A percentile compares a stretch with the other conserved stretches of the same genome.
Evolutionary conservation across 1,140 invertebrate genomes (phyloP).

Genomic region (Chionoecetes opilio): DNA sequence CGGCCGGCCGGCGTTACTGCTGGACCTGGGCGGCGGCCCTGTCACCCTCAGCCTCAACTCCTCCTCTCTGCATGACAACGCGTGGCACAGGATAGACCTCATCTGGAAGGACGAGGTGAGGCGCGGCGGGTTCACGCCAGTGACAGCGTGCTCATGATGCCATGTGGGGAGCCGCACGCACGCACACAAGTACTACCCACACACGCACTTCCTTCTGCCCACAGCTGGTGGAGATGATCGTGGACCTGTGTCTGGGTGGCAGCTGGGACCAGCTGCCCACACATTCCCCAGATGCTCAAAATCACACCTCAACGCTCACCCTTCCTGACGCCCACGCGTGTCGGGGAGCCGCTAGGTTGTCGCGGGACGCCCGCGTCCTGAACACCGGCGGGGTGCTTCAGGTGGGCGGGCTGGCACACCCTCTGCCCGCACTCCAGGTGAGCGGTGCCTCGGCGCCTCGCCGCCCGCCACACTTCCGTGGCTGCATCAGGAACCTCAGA

Average conservation of each 20-base stretch:
- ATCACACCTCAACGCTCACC: background rate
- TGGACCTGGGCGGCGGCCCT: conserved; percentile 68
- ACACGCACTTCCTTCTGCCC: too few species aligned
- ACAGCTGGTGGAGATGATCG: conserved; percentile 76
- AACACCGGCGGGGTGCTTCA: conserved; percentile 59
- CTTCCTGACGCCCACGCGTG: conserved; percentile 60
- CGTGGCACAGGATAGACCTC: conserved; percentile 75
- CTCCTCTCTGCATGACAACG: conserved; percentile 61
- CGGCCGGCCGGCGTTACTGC: conserved; percentile 56
- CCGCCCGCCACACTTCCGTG: background rate
- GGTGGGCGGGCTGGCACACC: conserved; percentile 66
- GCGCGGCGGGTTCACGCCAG: background rate
- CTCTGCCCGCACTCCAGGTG: background rate
- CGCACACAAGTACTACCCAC: too few species aligned
- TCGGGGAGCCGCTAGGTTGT: conserved; percentile 61
- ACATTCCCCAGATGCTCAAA: background rate
- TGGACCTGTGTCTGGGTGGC: conserved; percentile 70
- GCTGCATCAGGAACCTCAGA: conserved; percentile 61
- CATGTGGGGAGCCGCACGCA: too few species aligned
- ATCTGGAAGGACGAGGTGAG: conserved; percentile 76
- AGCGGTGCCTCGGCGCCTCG: background rate
- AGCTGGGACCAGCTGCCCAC: conserved; percentile 46
- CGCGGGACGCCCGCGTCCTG: conserved; percentile 45
- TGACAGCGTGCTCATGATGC: too few species aligned
- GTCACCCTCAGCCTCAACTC: conserved; percentile 71